Evolutionary conservation across 1,140 invertebrate species (phyloP).

Genomic region (Drosophila ogumai): DNA sequence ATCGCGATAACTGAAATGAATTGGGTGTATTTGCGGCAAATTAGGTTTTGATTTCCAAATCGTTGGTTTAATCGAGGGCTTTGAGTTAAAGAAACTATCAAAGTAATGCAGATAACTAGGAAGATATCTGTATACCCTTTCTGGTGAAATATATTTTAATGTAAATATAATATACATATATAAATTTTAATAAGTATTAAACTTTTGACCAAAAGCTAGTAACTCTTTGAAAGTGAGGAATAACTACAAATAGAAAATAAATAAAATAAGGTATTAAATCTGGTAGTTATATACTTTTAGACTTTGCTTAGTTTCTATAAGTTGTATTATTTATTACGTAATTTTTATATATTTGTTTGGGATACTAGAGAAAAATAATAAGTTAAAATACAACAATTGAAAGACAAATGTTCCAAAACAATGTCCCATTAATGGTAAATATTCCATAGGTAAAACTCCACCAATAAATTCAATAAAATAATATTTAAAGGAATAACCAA

Average conservation of each 20-base stretch:
- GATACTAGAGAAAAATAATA: too few species aligned
- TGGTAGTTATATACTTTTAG: too few species aligned
- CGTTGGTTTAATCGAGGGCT: conserved; percentile 11
- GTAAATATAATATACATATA: too few species aligned
- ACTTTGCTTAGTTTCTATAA: too few species aligned
- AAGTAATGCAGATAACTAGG: neutral
- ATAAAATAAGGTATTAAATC: too few species aligned
- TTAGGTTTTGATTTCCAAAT: conserved; percentile 39
- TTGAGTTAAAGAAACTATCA: neutral
- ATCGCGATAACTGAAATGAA: conserved; percentile 67
- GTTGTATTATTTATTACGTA: neutral
- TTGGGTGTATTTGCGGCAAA: conserved; percentile 35
- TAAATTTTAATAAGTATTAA: neutral
- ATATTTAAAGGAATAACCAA: neutral
- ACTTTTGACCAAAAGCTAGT: too few species aligned
- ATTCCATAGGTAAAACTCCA: neutral
- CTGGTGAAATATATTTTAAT: neutral
- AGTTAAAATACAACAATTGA: neutral
- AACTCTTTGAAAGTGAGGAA: too few species aligned
- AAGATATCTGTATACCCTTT: neutral
- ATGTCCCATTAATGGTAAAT: neutral
- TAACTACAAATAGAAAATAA: too few species aligned
- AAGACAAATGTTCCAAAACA: neutral
- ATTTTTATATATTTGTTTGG: neutral
- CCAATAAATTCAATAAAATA: neutral